Evolutionary conservation across 2,888 invertebrate genomes (phyloP), one percentile per base, ranked within the genome.

Genomic region (Tenthredo notha): DNA sequence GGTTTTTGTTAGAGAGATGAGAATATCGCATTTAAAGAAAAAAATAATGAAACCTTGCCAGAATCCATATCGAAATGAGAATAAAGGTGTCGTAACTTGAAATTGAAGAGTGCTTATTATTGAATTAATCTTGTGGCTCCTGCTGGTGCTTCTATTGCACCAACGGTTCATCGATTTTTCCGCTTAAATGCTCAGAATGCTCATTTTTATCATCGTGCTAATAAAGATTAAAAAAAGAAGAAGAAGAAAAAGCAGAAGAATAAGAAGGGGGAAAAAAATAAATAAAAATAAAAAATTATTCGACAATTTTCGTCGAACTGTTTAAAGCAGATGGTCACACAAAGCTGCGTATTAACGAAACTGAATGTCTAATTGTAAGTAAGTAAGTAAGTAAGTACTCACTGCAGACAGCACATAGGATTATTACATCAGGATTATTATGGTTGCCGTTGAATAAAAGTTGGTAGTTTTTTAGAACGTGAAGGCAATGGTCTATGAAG

Each of bases 401-500:
- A 25, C 25, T 6, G 25, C 25, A 0, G 6, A 12, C 21, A 61
- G 61, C 18, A 2, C 21, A 58, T 7, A 18, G 4, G 7, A 25
- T 33, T 18, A 29, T 33, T 33, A 67, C 15, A 33, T 3, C 12
- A 18, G 12, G 33, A 18, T 61, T 61, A 47, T 61, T 61, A 47
- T 47, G 29, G 61, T 61, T 61, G 4, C 61, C 15, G 18, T 0
- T 33, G 67, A 67, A 67, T 67, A 33, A 67, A 67, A 67, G 33
- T 7, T 37, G 7, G 12, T 43, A 74, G 72, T 74, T 74, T 74
- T 74, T 43, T n/a, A n/a, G 10, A 77, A 74, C 21, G 40, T 7
- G 18, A 54, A 77, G 25, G 47, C 77, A 77, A 77, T 54, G 77
- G 50, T 50, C 37, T 77, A 77, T 77, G 77, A 77, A 77, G 77